Percentiles rank a stretch among this genome's conserved stretches.
Evolutionary conservation across 1,140 invertebrate genomes (phyloP).

Genomic region (Idris sp.): DNA sequence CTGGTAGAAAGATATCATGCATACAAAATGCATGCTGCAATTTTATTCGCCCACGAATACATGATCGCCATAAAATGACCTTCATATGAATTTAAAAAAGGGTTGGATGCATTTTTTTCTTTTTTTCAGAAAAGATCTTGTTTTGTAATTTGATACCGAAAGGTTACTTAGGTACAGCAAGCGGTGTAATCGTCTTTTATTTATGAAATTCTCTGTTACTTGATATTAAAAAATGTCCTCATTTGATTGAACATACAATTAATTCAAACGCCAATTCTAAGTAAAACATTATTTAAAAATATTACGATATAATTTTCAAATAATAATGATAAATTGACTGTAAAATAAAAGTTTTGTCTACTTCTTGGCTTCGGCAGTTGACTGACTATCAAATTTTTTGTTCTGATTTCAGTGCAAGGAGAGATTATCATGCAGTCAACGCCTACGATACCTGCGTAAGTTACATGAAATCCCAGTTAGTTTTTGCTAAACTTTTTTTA

Average conservation of each 20-base stretch:
- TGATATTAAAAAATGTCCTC: too few species aligned
- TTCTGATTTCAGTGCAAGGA: conserved; percentile 74
- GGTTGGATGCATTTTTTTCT: too few species aligned
- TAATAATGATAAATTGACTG: too few species aligned
- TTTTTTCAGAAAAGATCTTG: too few species aligned
- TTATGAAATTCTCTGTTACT: too few species aligned
- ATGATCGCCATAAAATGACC: conserved; percentile 34
- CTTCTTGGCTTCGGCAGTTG: conserved; percentile 24
- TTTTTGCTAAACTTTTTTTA: conserved; percentile 39
- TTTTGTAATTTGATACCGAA: too few species aligned
- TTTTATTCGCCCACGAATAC: conserved; percentile 58
- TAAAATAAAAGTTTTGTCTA: conserved; percentile 11
- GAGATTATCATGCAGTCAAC: conserved; percentile 76
- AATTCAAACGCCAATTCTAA: too few species aligned
- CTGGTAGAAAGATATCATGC: conserved; percentile 58
- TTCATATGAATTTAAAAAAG: conserved; percentile 22
- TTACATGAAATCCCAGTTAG: conserved; percentile 47
- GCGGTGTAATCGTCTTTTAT: too few species aligned
- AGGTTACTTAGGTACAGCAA: too few species aligned
- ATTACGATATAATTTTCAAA: too few species aligned
- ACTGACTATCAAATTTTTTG: conserved; percentile 57
- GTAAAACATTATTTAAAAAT: too few species aligned
- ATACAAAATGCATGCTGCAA: conserved; percentile 62
- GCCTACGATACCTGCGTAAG: conserved; percentile 75
- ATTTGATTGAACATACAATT: too few species aligned